These are phyloP conservation scores for Megaustenia siamemsis DNA, from an alignment of 2,888 invertebrate species.

Conservation along the genomic window DNA sequence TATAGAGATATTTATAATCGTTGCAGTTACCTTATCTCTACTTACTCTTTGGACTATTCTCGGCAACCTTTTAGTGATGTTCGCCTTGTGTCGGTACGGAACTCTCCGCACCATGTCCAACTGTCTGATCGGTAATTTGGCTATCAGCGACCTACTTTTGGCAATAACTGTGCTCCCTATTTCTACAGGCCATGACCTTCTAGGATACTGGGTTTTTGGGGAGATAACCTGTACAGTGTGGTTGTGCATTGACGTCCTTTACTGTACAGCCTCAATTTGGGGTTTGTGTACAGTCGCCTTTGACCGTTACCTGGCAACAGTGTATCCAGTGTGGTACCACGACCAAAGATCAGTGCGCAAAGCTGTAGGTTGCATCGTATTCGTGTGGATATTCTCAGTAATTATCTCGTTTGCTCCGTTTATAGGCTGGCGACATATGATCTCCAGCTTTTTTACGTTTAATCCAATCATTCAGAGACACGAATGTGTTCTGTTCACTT, in stretches of 20 bases:
- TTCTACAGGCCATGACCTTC: conserved; percentile 76
- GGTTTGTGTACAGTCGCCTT: conserved; percentile 79
- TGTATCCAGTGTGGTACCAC: conserved; percentile 80
- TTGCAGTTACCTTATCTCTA: conserved; percentile 69
- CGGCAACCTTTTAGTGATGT: conserved; percentile 78
- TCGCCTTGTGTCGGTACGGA: conserved; percentile 76
- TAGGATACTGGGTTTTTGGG: conserved; percentile 80
- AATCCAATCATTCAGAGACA: conserved; percentile 68
- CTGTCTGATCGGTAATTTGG: conserved; percentile 80
- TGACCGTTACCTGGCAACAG: conserved; percentile 80
- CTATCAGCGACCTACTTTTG: conserved; percentile 79
- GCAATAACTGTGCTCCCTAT: conserved; percentile 79
- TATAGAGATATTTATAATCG: conserved; percentile 67
- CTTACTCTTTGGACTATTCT: conserved; percentile 77
- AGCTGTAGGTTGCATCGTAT: conserved; percentile 76
- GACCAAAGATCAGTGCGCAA: conserved; percentile 76
- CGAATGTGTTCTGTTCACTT: conserved; percentile 77
- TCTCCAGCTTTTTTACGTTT: conserved; percentile 69
- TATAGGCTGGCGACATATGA: conserved; percentile 77
- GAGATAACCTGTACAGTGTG: conserved; percentile 76
- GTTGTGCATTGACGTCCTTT: conserved; percentile 79
- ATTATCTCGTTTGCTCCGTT: conserved; percentile 79
- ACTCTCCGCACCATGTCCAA: conserved; percentile 79
- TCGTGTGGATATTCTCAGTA: conserved; percentile 79
- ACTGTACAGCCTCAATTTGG: conserved; percentile 81